Percentiles rank a stretch among this genome's conserved stretches.
phyloP scores from a whole-genome alignment of 2,888 invertebrate genomes.

The Epinotia brunnichana region DNA sequence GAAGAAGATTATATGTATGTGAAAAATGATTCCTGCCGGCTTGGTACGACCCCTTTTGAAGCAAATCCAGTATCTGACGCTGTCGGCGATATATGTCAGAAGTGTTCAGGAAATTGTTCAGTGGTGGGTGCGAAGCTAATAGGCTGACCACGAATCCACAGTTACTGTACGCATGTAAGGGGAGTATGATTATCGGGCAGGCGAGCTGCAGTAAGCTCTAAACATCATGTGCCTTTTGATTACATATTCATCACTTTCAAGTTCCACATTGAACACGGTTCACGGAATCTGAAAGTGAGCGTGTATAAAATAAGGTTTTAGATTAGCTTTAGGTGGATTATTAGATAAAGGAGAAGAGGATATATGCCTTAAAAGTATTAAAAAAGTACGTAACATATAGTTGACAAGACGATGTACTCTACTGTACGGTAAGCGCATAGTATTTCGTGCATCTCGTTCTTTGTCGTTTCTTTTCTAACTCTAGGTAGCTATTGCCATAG shows the following conservation, averaged over 20 bases:
- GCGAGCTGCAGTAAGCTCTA: constrained; percentile 76
- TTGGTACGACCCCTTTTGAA: too few relatives aligned
- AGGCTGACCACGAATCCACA: background rate
- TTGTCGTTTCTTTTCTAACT: constrained; percentile 65
- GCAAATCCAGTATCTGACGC: background rate
- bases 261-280: constrained; percentile 40
- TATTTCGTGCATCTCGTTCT: constrained; percentile 78
- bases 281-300: constrained; percentile 51
- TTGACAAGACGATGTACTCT: constrained; percentile 78
- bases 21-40: background rate
- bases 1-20: background rate
- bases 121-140: background rate
- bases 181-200: constrained; percentile 49
- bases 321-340: constrained; percentile 74
- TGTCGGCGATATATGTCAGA: background rate
- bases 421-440: constrained; percentile 81
- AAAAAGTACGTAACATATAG: constrained; percentile 74
- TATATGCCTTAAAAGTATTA: constrained; percentile 82
- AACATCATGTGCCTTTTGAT: constrained; percentile 68
- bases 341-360: constrained; percentile 61
- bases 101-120: background rate
- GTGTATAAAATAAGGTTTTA: constrained; percentile 58
- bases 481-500: constrained; percentile 54
- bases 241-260: constrained; percentile 51
- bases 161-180: background rate